These are phyloP conservation scores for Actinopyga echinites DNA, from an alignment of 53 echinoderm and acorn worm genomes.

Conservation along the genomic window DNA sequence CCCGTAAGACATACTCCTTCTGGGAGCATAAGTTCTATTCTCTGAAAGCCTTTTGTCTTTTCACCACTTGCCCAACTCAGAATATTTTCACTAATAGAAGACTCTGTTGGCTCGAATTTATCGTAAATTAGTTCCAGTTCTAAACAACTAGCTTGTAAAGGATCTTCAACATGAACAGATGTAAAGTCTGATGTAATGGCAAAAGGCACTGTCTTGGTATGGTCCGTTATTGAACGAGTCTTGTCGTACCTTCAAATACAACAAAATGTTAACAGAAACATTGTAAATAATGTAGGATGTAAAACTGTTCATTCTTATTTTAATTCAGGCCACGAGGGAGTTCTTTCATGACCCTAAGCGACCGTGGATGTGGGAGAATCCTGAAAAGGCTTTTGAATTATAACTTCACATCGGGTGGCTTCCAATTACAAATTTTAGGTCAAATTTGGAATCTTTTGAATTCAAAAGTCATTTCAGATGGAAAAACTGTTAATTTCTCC, in stretches of 20 bases:
- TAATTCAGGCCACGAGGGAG: too few species aligned
- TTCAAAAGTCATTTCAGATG: too few species aligned
- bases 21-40: conserved; percentile 89
- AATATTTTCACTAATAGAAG: conserved; percentile 80
- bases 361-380: too few species aligned
- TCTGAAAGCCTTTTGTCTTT: conserved; percentile 96
- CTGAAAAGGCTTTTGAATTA: too few species aligned
- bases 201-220: conserved; percentile 79
- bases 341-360: too few species aligned
- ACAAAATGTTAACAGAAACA: too few species aligned
- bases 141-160: conserved; percentile 68
- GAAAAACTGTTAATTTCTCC: too few species aligned
- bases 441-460: too few species aligned
- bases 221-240: conserved; percentile 78
- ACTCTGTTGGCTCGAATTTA: conserved; percentile 77
- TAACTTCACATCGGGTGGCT: too few species aligned
- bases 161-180: conserved; percentile 74
- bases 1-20: conserved; percentile 80
- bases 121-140: conserved; percentile 85
- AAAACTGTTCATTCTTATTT: too few species aligned
- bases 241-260: conserved; percentile 75
- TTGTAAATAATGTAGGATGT: too few species aligned
- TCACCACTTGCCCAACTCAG: conserved; percentile 99
- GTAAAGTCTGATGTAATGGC: conserved; percentile 52
- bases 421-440: too few species aligned